Evolutionary conservation across 2,888 invertebrate species (phyloP).

Genomic region (Falcaria lacertinaria): DNA sequence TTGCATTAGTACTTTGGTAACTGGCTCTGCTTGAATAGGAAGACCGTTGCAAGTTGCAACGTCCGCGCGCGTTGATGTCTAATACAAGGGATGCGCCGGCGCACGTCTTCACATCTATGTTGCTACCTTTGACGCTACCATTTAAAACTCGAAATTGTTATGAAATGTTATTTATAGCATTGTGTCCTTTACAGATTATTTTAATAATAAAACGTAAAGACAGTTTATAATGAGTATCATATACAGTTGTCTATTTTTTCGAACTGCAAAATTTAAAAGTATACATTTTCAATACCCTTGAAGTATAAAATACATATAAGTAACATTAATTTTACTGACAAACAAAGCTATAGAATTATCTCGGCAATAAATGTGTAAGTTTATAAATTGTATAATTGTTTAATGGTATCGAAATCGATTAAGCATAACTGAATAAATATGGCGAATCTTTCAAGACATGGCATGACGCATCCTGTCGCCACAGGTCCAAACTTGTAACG

Average conservation of each 20-base stretch:
- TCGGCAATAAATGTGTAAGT: neutral
- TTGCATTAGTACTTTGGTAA: conserved; percentile 33
- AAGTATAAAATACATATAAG: too few species aligned
- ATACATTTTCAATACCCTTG: too few species aligned
- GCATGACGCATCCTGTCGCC: conserved; percentile 63
- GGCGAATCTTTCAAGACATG: conserved; percentile 5
- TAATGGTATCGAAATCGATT: neutral
- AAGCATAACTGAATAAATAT: neutral
- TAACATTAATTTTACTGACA: too few species aligned
- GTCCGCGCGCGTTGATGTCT: conserved; percentile 66
- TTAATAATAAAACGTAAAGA: too few species aligned
- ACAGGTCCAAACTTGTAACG: conserved; percentile 40
- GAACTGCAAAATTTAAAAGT: too few species aligned
- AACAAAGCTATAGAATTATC: neutral
- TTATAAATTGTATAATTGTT: neutral
- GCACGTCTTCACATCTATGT: conserved; percentile 26
- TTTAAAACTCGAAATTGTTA: too few species aligned
- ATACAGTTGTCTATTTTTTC: too few species aligned
- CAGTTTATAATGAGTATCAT: too few species aligned
- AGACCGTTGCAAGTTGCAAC: conserved; percentile 15
- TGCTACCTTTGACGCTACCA: neutral
- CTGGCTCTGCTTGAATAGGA: conserved; percentile 13
- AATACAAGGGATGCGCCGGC: conserved; percentile 53
- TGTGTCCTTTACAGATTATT: too few species aligned
- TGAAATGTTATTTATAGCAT: too few species aligned